These are phyloP conservation scores for Tenthredo notha DNA, from an alignment of 2,888 invertebrate species.

Conservation along the genomic window DNA sequence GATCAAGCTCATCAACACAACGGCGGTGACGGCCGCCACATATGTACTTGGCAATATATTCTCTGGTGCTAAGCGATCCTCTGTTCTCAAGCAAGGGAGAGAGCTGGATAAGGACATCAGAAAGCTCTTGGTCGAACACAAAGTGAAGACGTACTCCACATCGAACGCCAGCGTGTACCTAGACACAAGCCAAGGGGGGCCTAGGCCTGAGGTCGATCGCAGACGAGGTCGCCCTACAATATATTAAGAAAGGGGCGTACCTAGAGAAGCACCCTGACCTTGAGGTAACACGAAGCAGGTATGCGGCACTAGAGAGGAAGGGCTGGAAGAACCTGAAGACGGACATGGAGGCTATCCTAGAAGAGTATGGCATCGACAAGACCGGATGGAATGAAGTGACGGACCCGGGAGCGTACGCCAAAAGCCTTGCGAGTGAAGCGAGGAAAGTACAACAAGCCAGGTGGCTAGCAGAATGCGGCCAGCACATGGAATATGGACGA, in stretches of 20 bases:
- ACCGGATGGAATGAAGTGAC: not conserved
- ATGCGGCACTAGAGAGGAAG: not conserved
- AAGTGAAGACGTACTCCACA: conserved; percentile 23
- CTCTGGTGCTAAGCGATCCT: conserved; percentile 23
- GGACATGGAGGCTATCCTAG: not conserved
- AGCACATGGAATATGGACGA: not conserved
- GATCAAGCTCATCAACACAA: conserved; percentile 44
- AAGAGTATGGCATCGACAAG: conserved; percentile 12
- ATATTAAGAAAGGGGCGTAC: conserved; percentile 42
- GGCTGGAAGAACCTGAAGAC: conserved; percentile 50
- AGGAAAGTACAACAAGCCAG: conserved; percentile 1
- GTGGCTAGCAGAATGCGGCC: not conserved
- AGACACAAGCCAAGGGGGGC: not conserved
- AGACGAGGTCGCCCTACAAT: conserved; percentile 42
- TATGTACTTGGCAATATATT: conserved; percentile 57
- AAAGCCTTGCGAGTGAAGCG: not conserved
- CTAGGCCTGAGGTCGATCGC: conserved; percentile 21
- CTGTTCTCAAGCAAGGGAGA: conserved; percentile 12
- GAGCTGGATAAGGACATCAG: conserved; percentile 22
- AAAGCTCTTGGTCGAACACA: not conserved
- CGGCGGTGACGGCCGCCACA: conserved; percentile 54
- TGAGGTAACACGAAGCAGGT: not conserved
- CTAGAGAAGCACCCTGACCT: conserved; percentile 31
- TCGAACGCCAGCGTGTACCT: conserved; percentile 51
- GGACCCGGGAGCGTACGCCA: not conserved